Percentiles rank a stretch among this genome's conserved stretches.
Conservation (phyloP, 2,113 vertebrate genomes). For the Miniopterus natalensis region DNA sequence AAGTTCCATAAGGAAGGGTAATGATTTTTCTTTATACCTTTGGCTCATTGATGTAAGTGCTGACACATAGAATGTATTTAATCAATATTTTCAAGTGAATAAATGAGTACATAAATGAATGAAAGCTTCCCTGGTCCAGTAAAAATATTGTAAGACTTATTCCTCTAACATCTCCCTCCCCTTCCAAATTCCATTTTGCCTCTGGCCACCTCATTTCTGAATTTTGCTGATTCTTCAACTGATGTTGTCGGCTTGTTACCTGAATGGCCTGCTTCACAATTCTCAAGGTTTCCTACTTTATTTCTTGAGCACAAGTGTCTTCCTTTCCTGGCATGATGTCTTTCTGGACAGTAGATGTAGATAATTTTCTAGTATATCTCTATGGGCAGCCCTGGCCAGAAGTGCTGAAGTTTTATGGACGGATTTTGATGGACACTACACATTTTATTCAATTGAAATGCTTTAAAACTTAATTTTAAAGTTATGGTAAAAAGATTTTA, state of each 20-base stretch:
- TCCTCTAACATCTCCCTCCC: neutral
- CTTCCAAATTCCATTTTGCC: slow-evolving; percentile 21
- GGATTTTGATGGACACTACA: neutral
- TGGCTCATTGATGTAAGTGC: neutral
- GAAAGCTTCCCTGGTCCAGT: neutral
- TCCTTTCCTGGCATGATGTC: neutral
- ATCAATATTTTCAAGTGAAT: slow-evolving; percentile 36
- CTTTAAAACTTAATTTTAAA: slow-evolving; percentile 42
- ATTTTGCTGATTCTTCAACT: neutral
- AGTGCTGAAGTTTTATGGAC: neutral
- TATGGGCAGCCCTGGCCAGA: neutral
- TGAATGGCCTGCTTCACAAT: neutral
- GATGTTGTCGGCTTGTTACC: neutral
- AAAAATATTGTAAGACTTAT: neutral
- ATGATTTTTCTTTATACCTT: neutral
- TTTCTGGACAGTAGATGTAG: neutral
- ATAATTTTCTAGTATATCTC: neutral
- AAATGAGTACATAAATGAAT: neutral
- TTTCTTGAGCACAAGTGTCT: neutral
- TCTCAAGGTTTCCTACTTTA: neutral
- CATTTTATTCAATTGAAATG: slow-evolving; percentile 3
- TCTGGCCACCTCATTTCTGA: neutral
- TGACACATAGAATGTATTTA: neutral
- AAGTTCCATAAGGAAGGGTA: neutral
- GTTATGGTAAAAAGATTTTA: slow-evolving; percentile 6